These are phyloP conservation scores for Scrobipalpa atriplicella DNA, from an alignment of 2,888 invertebrate genomes.

Conservation along the genomic window DNA sequence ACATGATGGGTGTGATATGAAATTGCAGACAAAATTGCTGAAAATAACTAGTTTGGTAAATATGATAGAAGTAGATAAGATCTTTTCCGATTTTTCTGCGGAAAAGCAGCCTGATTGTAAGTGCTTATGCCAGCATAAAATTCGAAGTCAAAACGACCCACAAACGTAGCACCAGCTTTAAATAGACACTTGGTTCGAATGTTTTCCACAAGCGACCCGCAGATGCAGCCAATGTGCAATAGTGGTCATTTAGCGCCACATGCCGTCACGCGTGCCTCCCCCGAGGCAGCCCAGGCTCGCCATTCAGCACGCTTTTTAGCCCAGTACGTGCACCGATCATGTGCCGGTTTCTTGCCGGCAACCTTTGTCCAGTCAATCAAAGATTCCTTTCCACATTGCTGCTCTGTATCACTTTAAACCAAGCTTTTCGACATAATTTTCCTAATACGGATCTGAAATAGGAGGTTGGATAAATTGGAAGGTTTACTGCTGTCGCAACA, in stretches of 20 bases:
- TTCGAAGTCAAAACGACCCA: not conserved
- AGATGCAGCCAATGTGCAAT: conserved; percentile 16
- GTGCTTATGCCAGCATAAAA: no score
- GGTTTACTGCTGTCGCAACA: not conserved
- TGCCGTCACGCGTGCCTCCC: conserved; percentile 23
- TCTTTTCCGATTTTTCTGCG: not conserved
- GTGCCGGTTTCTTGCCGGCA: conserved; percentile 19
- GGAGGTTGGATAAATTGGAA: not conserved
- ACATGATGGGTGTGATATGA: not conserved
- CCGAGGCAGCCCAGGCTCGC: conserved; percentile 17
- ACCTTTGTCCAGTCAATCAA: conserved; percentile 30
- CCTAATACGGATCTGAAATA: not conserved
- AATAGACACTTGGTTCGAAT: not conserved
- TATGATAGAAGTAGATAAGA: not conserved
- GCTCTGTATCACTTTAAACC: not conserved
- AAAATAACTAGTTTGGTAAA: not conserved
- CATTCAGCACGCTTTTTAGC: conserved; percentile 20
- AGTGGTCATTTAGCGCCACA: conserved; percentile 21
- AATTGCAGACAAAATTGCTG: not conserved
- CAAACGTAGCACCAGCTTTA: not conserved
- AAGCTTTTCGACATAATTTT: not conserved
- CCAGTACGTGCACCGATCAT: conserved; percentile 15
- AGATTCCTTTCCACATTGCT: conserved; percentile 22
- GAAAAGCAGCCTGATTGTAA: no score
- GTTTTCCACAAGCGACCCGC: not conserved